Evolutionary conservation across 2,888 invertebrate species (phyloP).

Genomic region (Drosophila nr. medialis): DNA sequence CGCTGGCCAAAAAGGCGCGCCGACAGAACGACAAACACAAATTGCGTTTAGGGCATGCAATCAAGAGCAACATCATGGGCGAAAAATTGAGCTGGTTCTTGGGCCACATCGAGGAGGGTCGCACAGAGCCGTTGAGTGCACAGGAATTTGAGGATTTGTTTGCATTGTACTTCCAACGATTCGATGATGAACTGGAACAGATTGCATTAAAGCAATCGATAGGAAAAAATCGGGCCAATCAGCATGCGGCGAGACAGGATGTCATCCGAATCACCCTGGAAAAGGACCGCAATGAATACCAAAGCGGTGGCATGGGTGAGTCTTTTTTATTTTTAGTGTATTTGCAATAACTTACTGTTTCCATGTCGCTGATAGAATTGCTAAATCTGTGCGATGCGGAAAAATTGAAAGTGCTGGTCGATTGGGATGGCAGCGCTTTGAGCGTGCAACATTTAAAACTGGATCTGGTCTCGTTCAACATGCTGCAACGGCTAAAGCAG

Average conservation of each 20-base stretch:
- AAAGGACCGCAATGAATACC: constrained; percentile 90
- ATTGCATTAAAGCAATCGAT: constrained; percentile 92
- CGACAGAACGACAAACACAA: constrained; percentile 85
- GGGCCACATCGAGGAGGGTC: constrained; percentile 86
- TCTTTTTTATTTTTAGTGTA: neutral
- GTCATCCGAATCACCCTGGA: constrained; percentile 91
- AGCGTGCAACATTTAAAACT: constrained; percentile 84
- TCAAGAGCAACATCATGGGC: constrained; percentile 90
- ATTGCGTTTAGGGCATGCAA: constrained; percentile 86
- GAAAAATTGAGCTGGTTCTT: constrained; percentile 93
- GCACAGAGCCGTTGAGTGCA: constrained; percentile 86
- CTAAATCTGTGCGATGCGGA: constrained; percentile 81
- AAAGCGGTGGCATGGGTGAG: constrained; percentile 90
- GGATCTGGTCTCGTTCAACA: constrained; percentile 81
- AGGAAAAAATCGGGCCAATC: constrained; percentile 88
- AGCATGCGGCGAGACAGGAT: constrained; percentile 92
- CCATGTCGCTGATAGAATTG: constrained; percentile 63
- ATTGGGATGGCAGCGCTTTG: constrained; percentile 84
- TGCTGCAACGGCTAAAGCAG: constrained; percentile 75
- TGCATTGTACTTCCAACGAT: constrained; percentile 86
- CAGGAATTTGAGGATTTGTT: constrained; percentile 87
- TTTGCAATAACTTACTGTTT: neutral
- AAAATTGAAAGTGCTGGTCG: constrained; percentile 79
- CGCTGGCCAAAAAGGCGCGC: constrained; percentile 89
- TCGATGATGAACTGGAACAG: constrained; percentile 92